phyloP scores from a whole-genome alignment of 92 coral and sea anemone species.

The Paramuricea clavata region DNA sequence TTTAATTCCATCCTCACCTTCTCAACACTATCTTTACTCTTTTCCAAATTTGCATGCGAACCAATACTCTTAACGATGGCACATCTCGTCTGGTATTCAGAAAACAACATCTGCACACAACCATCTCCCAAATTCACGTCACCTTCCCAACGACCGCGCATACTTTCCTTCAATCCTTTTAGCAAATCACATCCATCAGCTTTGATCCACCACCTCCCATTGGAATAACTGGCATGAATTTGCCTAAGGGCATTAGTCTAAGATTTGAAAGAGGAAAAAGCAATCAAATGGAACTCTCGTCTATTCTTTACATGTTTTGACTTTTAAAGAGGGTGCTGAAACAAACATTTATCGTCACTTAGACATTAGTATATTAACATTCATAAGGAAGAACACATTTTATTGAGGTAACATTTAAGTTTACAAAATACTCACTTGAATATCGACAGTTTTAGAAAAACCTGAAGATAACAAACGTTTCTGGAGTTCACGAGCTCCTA shows the following conservation, averaged over 20 bases:
- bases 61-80: constrained; percentile 18
- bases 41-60: background rate
- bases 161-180: constrained; percentile 50
- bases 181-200: constrained; percentile 64
- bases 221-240: constrained; percentile 39
- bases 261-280: background rate
- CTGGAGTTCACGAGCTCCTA: constrained; percentile 59
- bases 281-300: background rate
- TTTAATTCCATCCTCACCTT: constrained; percentile 33
- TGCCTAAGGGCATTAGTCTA: constrained; percentile 35
- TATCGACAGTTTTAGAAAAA: constrained; percentile 55
- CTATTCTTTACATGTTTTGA: too few species aligned
- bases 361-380: too few species aligned
- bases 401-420: background rate
- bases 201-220: constrained; percentile 66
- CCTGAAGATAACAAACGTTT: constrained; percentile 53
- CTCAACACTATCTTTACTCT: background rate
- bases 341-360: too few species aligned
- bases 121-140: constrained; percentile 64
- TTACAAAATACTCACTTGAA: constrained; percentile 49
- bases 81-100: constrained; percentile 36
- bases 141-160: constrained; percentile 55
- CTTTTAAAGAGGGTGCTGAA: too few species aligned
- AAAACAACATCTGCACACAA: constrained; percentile 20
- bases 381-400: background rate